Percentiles rank a stretch among this genome's conserved stretches.
phyloP scores from a whole-genome alignment of 2,113 vertebrate species.

The Aspidoscelis tigris region DNA sequence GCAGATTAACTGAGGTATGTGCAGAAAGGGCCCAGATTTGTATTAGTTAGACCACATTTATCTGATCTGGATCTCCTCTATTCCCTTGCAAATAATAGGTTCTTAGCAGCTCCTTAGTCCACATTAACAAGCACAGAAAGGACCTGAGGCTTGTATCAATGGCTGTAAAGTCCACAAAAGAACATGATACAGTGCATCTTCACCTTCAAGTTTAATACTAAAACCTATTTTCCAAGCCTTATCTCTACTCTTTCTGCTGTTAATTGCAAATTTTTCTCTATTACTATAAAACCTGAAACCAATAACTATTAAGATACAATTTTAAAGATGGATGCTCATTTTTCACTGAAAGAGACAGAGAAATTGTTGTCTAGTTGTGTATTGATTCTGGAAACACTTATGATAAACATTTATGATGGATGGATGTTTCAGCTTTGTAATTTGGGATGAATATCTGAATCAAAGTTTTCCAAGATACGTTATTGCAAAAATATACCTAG shows the following conservation, averaged over 20 bases:
- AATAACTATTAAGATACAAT: constrained; percentile 4
- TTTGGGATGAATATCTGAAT: background rate
- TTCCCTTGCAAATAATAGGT: too few species aligned
- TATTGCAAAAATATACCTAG: constrained; percentile 10
- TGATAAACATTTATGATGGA: background rate
- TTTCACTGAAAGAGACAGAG: background rate
- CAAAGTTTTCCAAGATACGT: constrained; percentile 5
- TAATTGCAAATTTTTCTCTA: constrained; percentile 21
- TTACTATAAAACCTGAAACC: background rate
- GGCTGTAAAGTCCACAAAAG: background rate
- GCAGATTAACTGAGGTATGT: too few species aligned
- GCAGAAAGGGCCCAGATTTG: too few species aligned
- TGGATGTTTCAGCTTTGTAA: background rate
- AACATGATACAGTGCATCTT: background rate
- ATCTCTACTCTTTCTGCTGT: background rate
- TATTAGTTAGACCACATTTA: too few species aligned
- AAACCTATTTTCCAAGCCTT: background rate
- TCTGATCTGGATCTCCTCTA: too few species aligned
- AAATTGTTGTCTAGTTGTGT: constrained; percentile 21
- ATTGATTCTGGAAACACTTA: constrained; percentile 23
- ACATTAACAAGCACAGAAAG: too few species aligned
- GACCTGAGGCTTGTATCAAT: background rate
- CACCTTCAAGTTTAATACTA: background rate
- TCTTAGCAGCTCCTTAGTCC: too few species aligned
- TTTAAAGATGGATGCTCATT: constrained; percentile 24